Evolutionary conservation across 1,140 invertebrate genomes (phyloP).

Genomic region (Pogonomyrmex barbatus): DNA sequence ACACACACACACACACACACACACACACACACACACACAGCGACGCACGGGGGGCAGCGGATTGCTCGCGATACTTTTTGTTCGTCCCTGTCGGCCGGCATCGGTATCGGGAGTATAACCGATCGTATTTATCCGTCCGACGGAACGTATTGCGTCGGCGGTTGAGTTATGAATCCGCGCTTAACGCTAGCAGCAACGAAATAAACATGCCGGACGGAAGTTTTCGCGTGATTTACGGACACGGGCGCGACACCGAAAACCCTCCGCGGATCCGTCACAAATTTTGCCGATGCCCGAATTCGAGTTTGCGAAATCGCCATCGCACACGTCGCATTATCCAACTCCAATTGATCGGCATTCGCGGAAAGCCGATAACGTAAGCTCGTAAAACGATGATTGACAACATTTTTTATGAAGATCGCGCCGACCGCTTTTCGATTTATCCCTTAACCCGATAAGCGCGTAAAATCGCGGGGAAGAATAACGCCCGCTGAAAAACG

Average conservation of each 20-base stretch:
- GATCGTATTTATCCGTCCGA: conserved; percentile 59
- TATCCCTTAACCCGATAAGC: conserved; percentile 49
- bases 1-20: too few species aligned
- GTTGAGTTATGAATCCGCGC: conserved; percentile 60
- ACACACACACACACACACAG: too few species aligned
- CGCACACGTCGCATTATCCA: not conserved
- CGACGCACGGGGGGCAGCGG: not conserved
- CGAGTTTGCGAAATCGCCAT: not conserved
- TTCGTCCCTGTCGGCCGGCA: not conserved
- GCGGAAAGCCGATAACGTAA: not conserved
- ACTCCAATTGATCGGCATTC: not conserved
- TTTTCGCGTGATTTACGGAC: conserved; percentile 51
- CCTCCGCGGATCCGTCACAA: conserved; percentile 27
- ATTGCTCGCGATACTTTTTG: conserved; percentile 43
- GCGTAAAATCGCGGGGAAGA: conserved; percentile 29
- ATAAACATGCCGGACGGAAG: conserved; percentile 57
- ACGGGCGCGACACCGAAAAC: conserved; percentile 13
- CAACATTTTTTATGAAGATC: conserved; percentile 23
- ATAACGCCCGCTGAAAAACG: conserved; percentile 31
- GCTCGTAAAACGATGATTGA: not conserved
- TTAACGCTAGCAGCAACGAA: conserved; percentile 49
- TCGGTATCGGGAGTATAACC: conserved; percentile 42
- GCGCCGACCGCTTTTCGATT: conserved; percentile 5
- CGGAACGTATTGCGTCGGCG: conserved; percentile 52
- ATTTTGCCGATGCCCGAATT: not conserved